Conservation (phyloP, 2,797 vertebrate genomes). For the Brachyrhaphis roseni region DNA sequence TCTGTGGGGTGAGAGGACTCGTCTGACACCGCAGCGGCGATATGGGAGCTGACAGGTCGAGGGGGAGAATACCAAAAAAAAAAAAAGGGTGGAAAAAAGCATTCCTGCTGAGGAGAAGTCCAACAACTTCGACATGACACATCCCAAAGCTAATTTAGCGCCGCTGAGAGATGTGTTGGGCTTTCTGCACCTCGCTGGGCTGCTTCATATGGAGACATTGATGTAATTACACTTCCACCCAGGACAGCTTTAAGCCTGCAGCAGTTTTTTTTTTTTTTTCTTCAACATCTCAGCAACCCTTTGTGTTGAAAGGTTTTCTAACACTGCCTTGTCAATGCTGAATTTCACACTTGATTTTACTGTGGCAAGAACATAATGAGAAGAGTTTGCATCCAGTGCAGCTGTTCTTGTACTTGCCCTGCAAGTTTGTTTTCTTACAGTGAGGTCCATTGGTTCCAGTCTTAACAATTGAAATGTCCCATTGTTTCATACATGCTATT, state of each 20-base stretch:
- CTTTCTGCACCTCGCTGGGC: constrained; percentile 57
- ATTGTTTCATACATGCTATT: not conserved
- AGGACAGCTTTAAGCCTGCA: constrained; percentile 33
- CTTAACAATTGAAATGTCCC: not conserved
- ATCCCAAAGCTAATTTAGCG: constrained; percentile 79
- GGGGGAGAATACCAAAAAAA: not conserved
- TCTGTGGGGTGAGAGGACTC: constrained; percentile 60
- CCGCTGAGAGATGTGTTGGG: constrained; percentile 60
- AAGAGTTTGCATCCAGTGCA: not conserved
- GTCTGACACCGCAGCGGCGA: constrained; percentile 64
- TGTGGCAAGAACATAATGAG: not conserved
- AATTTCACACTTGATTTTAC: constrained; percentile 40
- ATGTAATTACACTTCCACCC: constrained; percentile 60
- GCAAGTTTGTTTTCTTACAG: constrained; percentile 5
- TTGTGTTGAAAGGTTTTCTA: constrained; percentile 54
- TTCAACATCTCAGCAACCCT: constrained; percentile 24
- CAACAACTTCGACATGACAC: constrained; percentile 75
- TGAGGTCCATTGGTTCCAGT: not conserved
- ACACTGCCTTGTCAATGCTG: constrained; percentile 34
- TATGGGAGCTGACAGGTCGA: constrained; percentile 77
- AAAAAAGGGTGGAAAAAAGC: constrained; percentile 12
- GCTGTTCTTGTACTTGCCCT: not conserved
- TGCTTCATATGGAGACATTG: constrained; percentile 44
- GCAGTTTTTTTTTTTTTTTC: not conserved
- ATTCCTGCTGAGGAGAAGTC: constrained; percentile 71